Percentiles rank a stretch among this genome's conserved stretches.
phyloP scores from a whole-genome alignment of 2,113 vertebrate genomes.

The Thinocorus orbignyianus region DNA sequence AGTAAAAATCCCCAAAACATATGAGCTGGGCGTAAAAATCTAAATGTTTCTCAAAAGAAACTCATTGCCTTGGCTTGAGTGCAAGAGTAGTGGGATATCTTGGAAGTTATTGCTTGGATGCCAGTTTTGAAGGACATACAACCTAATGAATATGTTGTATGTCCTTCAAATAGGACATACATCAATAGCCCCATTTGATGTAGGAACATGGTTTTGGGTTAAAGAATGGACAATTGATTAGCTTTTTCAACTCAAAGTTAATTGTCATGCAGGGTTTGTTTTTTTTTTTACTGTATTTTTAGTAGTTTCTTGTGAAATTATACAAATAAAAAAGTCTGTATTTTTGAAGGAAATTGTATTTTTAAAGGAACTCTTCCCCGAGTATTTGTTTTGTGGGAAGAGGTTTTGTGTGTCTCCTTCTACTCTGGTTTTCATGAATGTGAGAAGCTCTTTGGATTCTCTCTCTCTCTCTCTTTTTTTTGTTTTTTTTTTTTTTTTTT shows the following conservation, averaged over 20 bases:
- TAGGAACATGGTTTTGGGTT: not conserved
- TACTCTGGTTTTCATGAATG: not conserved
- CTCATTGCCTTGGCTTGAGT: not conserved
- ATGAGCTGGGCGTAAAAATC: not conserved
- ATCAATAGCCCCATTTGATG: not conserved
- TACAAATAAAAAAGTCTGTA: not conserved
- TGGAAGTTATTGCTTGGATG: not conserved
- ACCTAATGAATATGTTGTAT: no score
- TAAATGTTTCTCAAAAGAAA: not conserved
- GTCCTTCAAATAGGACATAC: no score
- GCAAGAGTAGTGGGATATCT: not conserved
- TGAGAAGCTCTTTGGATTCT: not conserved
- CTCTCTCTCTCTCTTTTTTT: not conserved
- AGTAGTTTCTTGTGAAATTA: not conserved
- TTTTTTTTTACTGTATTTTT: not conserved
- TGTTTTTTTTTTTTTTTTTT: not conserved
- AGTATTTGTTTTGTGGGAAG: not conserved
- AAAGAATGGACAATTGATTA: not conserved
- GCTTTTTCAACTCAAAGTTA: not conserved
- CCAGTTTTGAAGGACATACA: not conserved
- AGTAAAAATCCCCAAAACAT: accelerated
- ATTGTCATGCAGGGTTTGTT: no score
- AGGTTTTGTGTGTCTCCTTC: not conserved
- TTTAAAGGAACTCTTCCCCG: not conserved
- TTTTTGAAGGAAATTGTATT: not conserved